Percentiles rank a stretch among this genome's conserved stretches.
Evolutionary conservation across 2,888 invertebrate species (phyloP).

Genomic region (Cephalotes varians): DNA sequence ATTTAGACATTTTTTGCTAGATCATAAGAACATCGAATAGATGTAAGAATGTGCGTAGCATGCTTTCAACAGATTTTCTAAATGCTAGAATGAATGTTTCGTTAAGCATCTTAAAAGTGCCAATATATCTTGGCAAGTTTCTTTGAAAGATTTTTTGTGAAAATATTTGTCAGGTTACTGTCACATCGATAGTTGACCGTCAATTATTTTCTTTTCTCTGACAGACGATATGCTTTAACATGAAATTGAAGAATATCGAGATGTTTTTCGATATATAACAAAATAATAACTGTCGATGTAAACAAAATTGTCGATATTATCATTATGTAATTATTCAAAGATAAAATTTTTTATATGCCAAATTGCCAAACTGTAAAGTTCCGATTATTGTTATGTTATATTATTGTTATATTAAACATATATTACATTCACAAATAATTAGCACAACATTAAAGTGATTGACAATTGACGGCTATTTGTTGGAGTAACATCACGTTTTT

Average conservation of each 20-base stretch:
- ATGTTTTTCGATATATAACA: background rate
- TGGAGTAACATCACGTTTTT: background rate
- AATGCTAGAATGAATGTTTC: background rate
- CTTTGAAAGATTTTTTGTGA: background rate
- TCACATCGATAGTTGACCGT: slow-evolving; percentile 47
- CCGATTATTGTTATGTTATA: background rate
- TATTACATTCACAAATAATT: slow-evolving; percentile 5
- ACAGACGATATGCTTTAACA: slow-evolving; percentile 46
- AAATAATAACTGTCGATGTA: slow-evolving; percentile 9
- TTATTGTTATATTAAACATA: background rate
- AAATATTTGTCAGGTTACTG: slow-evolving; percentile 33
- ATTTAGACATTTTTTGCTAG: slow-evolving; percentile 20
- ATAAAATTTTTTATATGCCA: background rate
- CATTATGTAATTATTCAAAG: background rate
- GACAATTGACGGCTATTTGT: background rate
- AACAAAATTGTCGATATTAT: slow-evolving; percentile 7
- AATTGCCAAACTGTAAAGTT: background rate
- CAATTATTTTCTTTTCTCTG: slow-evolving; percentile 43
- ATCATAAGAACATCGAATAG: slow-evolving; percentile 17
- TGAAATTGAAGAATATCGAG: slow-evolving; percentile 13
- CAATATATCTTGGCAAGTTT: background rate
- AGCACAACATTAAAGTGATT: background rate
- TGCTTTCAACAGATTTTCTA: slow-evolving; percentile 6
- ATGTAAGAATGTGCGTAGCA: slow-evolving; percentile 2
- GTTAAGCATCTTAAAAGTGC: background rate